phyloP scores from a whole-genome alignment of 2,888 invertebrate species.

The Cactoblastis cactorum region DNA sequence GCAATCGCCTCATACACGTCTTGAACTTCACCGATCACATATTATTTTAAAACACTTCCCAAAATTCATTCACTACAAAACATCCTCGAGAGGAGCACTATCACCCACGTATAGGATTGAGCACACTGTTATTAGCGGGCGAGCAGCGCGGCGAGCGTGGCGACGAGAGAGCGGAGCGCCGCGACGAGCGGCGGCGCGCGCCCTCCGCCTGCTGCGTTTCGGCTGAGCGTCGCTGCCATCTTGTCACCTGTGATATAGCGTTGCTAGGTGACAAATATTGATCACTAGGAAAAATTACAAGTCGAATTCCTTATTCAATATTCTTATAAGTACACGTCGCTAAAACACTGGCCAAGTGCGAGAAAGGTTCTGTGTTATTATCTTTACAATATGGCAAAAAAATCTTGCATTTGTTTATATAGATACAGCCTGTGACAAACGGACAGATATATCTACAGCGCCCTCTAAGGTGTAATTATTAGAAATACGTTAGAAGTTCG shows the following conservation, averaged over 20 bases:
- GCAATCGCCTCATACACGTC: background rate
- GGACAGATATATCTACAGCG: too few species aligned
- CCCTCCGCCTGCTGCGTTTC: conserved; percentile 74
- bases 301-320: background rate
- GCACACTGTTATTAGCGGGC: background rate
- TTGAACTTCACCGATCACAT: background rate
- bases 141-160: conserved; percentile 17
- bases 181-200: conserved; percentile 11
- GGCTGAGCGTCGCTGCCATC: conserved; percentile 92
- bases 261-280: background rate
- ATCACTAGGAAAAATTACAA: background rate
- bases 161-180: conserved; percentile 17
- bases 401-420: too few species aligned
- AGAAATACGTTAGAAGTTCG: background rate
- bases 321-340: too few species aligned
- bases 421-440: too few species aligned
- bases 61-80: background rate
- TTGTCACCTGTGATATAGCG: conserved; percentile 85
- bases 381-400: too few species aligned
- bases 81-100: background rate
- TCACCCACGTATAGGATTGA: background rate
- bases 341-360: too few species aligned
- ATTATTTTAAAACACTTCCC: background rate
- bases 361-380: too few species aligned
- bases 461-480: too few species aligned